Percentiles rank a stretch among this genome's conserved stretches.
phyloP scores from a whole-genome alignment of 2,113 vertebrate species.

The Gracilinanus agilis region DNA sequence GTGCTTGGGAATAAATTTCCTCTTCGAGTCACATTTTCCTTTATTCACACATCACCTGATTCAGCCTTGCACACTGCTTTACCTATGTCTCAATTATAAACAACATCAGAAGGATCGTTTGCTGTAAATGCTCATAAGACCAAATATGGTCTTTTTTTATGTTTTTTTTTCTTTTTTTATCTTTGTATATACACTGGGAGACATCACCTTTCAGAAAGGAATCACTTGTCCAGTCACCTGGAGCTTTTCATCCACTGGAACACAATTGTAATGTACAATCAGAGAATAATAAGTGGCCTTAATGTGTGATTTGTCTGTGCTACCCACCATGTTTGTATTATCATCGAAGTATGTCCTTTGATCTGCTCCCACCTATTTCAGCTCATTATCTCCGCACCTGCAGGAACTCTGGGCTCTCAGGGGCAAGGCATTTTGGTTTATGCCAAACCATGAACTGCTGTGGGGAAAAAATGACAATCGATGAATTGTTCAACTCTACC shows the following conservation, averaged over 20 bases:
- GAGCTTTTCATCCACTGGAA: not conserved
- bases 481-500: not conserved
- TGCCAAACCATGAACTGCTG: not conserved
- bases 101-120: not conserved
- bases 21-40: not conserved
- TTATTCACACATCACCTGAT: not conserved
- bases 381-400: not conserved
- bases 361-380: not conserved
- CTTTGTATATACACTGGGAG: not conserved
- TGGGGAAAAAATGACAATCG: not conserved
- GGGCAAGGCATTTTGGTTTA: not conserved
- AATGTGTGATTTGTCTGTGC: not conserved
- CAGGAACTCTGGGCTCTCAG: not conserved
- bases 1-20: not conserved
- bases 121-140: not conserved
- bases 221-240: not conserved
- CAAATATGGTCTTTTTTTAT: too few species aligned
- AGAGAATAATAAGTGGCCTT: not conserved
- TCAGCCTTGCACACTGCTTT: not conserved
- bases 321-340: not conserved
- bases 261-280: not conserved
- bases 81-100: not conserved
- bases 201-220: not conserved
- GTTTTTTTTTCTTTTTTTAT: not conserved
- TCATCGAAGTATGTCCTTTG: not conserved